Base-by-base conservation (phyloP, 1,140 invertebrate genomes). In the Lordiphosa mommai region DNA sequence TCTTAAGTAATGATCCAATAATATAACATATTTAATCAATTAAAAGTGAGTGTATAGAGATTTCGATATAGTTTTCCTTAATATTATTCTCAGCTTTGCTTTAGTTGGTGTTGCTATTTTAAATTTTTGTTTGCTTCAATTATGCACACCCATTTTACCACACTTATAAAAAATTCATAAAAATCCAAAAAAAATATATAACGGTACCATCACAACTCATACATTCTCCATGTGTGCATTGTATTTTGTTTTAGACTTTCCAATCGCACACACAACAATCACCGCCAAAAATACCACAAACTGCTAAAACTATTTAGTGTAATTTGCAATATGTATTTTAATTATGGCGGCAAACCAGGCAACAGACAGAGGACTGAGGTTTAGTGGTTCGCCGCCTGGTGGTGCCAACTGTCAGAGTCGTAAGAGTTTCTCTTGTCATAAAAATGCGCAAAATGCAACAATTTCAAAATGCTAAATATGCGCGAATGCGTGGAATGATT, bases 391-490 rank as follows among this genome's bases (percentile, higher is more conserved):
- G 47, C 51, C 10, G 36, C 29, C 12, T 61, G 61, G 47, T 27
- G 44, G 44, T 47, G 56, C 30, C 47, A 58, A 57, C 34, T 61
- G 49, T 61, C 56, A 57, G 47, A 57, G 47, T 43, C 50, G 44
- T 50, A 61, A 55, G 59, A 58, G 57, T 79, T 61, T 50, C 52
- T 16, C 69, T 61, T 82, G 67, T 77, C 72, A 82, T 82, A 77
- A 82, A 82, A 82, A 82, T 82, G 77, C 77, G 72, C 77, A 48
- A 76, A 82, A 77, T 84, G 77, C 67, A 82, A 77, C 68, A 84
- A 82, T 84, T 82, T 77, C 37, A 84, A 82, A 82, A 82, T 82
- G 77, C 77, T 77, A 84, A 84, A 82, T 82, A 84, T 82, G 77
- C 72, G 77, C 77, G 77, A 77, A 84, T 82, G 77, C 66, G 40